Base-by-base conservation (phyloP, 2,113 vertebrate genomes). In the Fulica atra region DNA sequence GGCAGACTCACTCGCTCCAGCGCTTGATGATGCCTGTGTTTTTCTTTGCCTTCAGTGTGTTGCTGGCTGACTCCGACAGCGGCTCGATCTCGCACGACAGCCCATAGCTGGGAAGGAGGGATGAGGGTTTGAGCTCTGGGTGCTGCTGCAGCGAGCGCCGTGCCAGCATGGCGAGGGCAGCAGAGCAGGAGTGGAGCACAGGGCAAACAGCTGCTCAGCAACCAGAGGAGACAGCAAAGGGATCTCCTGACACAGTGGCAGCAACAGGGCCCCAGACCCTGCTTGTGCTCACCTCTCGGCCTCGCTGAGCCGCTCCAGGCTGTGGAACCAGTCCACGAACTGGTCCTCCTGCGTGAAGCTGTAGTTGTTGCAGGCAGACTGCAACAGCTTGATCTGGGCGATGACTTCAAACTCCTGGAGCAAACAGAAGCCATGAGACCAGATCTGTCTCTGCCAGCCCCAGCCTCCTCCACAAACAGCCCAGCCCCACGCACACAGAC, bases 311-410 rank as follows among this genome's bases (percentile, higher is more conserved):
- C 98, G 94, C 86, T 99, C 99, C 97, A 99, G 89, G 25, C 98
- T 95, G 15, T 97, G 98, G 95, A 99, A 99, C 99, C 99, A 99
- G 86, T 98, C 98, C 36, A 98, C 96, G 0, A 99, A 99, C 68
- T 96, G 98, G 18, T 97, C 96, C 51, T 99, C 99, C 12, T 98
- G 98, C 0, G 96, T 98, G 81, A 99, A 99, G 92, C 98, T 99
- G 97, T 99, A 99, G 96, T 99, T 99, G 96, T 99, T 99, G 94
- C 99, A 99, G 63, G 99, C 99, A 0, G 99, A 98, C 98, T 99
- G 99, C 9, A 99, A 98, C 92, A 99, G 97, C 92, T 99, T 99
- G 97, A 99, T 99, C 98, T 99, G 99, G 10, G 99, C 99, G 0
- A 99, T 99, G 82, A 99, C 99, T 95, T 99, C 99, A 0, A 99